Evolutionary conservation across 2,797 vertebrate genomes (phyloP), one percentile per base, ranked within the genome.

Genomic region (Platalea minor): DNA sequence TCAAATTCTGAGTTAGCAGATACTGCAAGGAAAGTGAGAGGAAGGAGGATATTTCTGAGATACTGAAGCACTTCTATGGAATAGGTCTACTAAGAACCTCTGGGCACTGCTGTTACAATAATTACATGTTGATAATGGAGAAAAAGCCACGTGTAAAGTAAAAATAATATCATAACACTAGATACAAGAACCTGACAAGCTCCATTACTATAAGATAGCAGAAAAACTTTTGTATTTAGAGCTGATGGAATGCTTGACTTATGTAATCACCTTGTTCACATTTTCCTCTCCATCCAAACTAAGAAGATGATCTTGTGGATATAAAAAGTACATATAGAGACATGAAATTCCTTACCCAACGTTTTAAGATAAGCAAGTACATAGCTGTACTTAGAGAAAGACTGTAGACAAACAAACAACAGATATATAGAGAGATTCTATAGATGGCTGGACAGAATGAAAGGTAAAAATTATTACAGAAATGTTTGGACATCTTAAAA

Each of bases 401-500:
- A 84, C 28, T 50, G 6, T 76, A 96, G 68, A 26, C 26, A 88
- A 77, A 37, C 17, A 72, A 96, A 68, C 67, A 92, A 76, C 16
- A 88, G 29, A 57, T 85, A 89, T n/a, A 76, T 3, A 80, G 35
- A 96, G 65, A 94, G 20, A 64, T 69, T 79, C 67, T 89, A 64
- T 26, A 94, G 53, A 79, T 54, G 76, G 46, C 56, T 57, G 56
- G 53, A 73, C 85, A 87, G 93, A 95, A 80, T 67, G 35, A 76
- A 77, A 72, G 51, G 16, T 76, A 96, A 96, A 97, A 97, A 96
- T 87, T 89, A 94, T 97, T 97, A 87, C 73, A 96, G 93, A 97
- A 89, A 57, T 80, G 14, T 94, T 97, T 97, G 84, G 87, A 94
- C 89, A 94, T 94, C 95, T 97, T 97, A 97, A 96, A 98, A 93